phyloP scores from a whole-genome alignment of 2,888 invertebrate genomes.

The Nemapogon koenigi region DNA sequence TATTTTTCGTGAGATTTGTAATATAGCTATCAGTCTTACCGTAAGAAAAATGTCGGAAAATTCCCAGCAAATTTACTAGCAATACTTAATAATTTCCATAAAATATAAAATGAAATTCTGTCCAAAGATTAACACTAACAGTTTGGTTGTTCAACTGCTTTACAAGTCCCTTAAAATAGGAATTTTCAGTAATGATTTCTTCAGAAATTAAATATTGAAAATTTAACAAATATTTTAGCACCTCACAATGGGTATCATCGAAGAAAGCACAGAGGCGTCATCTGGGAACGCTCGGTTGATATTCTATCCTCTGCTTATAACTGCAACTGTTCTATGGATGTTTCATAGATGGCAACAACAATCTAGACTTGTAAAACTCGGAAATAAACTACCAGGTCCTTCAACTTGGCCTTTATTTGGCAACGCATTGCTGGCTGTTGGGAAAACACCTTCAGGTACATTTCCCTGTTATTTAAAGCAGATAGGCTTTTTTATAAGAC shows the following conservation, averaged over 20 bases:
- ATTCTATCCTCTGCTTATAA: constrained; percentile 34
- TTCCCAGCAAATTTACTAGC: no score
- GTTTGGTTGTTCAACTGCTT: no score
- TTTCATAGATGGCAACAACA: constrained; percentile 55
- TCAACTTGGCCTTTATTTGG: constrained; percentile 70
- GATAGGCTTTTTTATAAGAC: not conserved
- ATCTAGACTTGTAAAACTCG: constrained; percentile 62
- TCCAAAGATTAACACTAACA: no score
- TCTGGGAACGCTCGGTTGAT: constrained; percentile 23
- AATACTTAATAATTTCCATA: no score
- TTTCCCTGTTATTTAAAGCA: constrained; percentile 9
- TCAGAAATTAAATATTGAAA: no score
- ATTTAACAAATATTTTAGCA: no score
- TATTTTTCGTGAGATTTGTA: no score
- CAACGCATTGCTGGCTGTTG: constrained; percentile 69
- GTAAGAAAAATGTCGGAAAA: no score
- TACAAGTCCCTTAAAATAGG: no score
- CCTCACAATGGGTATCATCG: constrained; percentile 26
- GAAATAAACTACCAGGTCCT: constrained; percentile 74
- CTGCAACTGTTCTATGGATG: constrained; percentile 33
- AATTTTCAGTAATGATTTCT: no score
- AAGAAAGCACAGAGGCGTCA: constrained; percentile 18
- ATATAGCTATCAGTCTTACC: no score
- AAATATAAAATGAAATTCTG: no score
- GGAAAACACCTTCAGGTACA: constrained; percentile 68